These are phyloP conservation scores for Magallana angulata DNA, from an alignment of 1,140 invertebrate genomes.

Conservation along the genomic window DNA sequence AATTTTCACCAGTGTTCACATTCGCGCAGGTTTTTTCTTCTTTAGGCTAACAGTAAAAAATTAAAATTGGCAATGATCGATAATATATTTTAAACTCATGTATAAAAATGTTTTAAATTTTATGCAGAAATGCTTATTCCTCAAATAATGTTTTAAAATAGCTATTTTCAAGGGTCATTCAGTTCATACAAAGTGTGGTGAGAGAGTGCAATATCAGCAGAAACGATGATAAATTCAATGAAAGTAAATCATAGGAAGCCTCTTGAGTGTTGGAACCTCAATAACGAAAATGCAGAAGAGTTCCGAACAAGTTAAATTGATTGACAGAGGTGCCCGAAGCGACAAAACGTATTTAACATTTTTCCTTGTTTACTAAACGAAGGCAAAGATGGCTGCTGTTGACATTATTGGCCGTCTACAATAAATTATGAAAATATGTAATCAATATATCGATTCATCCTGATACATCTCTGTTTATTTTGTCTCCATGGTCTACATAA, in stretches of 20 bases:
- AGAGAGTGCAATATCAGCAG: conserved; percentile 8
- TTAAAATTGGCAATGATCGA: too few species aligned
- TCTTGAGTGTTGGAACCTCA: neutral
- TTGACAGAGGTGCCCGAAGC: conserved; percentile 15
- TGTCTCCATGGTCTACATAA: conserved; percentile 52
- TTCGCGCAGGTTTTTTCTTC: too few species aligned
- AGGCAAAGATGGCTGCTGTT: neutral
- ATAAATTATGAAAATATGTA: neutral
- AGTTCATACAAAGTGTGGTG: neutral
- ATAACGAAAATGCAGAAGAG: neutral
- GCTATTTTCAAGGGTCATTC: neutral
- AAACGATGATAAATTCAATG: conserved; percentile 10
- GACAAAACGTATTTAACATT: neutral
- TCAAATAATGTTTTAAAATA: too few species aligned
- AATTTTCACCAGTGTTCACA: too few species aligned
- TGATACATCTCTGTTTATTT: conserved; percentile 42
- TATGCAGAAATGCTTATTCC: too few species aligned
- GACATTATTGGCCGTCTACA: neutral
- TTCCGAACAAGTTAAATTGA: conserved; percentile 4
- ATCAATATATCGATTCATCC: conserved; percentile 8
- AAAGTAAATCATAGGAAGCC: neutral
- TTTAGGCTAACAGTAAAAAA: too few species aligned
- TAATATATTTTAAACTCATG: too few species aligned
- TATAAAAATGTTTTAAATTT: too few species aligned
- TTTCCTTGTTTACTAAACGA: conserved; percentile 14